Conservation (phyloP, 2,888 invertebrate species). For the Microplitis deprimator region DNA sequence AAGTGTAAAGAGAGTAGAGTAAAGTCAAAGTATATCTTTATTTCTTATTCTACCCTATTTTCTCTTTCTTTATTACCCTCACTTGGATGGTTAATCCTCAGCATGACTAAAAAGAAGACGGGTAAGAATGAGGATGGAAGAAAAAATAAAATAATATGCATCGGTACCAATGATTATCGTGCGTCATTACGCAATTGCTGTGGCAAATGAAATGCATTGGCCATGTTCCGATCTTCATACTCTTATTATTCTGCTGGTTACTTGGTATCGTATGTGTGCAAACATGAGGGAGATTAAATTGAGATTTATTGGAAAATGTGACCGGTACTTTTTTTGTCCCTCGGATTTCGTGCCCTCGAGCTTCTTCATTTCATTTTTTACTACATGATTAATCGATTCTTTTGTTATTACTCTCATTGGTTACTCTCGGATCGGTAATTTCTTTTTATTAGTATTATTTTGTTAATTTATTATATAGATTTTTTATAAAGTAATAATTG, state of each 20-base stretch:
- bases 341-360: constrained; percentile 9
- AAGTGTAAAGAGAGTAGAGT: constrained; percentile 18
- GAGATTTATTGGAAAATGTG: constrained; percentile 67
- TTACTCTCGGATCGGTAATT: not conserved
- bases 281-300: constrained; percentile 51
- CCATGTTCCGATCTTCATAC: constrained; percentile 16
- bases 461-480: not conserved
- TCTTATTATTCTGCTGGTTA: not conserved
- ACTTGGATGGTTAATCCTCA: constrained; percentile 5
- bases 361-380: constrained; percentile 19
- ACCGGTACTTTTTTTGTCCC: constrained; percentile 48
- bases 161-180: constrained; percentile 62
- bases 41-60: constrained; percentile 23
- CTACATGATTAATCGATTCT: constrained; percentile 40
- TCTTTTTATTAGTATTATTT: constrained; percentile 1
- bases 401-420: constrained; percentile 17
- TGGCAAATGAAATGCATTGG: constrained; percentile 63
- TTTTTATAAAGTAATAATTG: not conserved
- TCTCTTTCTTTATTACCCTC: constrained; percentile 7
- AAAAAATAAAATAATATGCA: constrained; percentile 2
- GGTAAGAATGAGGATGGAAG: not conserved
- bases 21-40: not conserved
- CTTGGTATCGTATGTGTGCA: not conserved
- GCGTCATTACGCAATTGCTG: constrained; percentile 66
- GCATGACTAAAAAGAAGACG: not conserved